Percentiles rank a stretch among this genome's conserved stretches.
Conservation (phyloP, 2,113 vertebrate species). For the Oryzias curvinotus region DNA sequence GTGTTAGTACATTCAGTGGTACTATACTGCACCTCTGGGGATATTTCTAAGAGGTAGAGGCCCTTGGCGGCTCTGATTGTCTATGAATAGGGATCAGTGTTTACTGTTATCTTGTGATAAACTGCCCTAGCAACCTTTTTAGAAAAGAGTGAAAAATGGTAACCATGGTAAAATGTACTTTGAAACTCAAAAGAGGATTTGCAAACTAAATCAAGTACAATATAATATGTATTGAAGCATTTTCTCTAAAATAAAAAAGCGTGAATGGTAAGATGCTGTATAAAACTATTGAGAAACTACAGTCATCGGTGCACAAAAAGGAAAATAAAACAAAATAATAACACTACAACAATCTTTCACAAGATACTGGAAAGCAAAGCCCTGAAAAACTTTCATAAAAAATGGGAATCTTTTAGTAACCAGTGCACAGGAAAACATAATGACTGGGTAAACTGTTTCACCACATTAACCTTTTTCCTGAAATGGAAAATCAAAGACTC, state of each 20-base stretch:
- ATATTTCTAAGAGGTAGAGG: conserved; percentile 63
- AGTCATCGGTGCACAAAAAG: not conserved
- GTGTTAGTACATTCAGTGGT: conserved; percentile 70
- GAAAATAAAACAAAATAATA: conserved; percentile 15
- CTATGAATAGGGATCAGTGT: conserved; percentile 55
- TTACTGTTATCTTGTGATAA: conserved; percentile 46
- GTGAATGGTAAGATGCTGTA: conserved; percentile 10
- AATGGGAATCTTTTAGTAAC: too few species aligned
- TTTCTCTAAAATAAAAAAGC: conserved; percentile 10
- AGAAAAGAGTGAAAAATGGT: not conserved
- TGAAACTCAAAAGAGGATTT: not conserved
- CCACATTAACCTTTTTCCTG: too few species aligned
- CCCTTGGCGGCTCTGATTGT: conserved; percentile 70
- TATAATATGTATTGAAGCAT: conserved; percentile 2
- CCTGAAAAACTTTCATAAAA: too few species aligned
- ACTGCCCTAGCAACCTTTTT: conserved; percentile 2
- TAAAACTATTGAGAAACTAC: conserved; percentile 10
- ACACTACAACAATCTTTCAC: conserved; percentile 20
- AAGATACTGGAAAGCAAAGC: too few species aligned
- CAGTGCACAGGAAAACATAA: too few species aligned
- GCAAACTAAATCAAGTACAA: not conserved
- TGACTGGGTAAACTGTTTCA: too few species aligned
- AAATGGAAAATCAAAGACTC: not conserved
- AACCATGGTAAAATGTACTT: conserved; percentile 11
- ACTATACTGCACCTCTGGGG: conserved; percentile 66